These are phyloP conservation scores for Stramonita haemastoma DNA, from an alignment of 2,888 invertebrate species.

Conservation along the genomic window DNA sequence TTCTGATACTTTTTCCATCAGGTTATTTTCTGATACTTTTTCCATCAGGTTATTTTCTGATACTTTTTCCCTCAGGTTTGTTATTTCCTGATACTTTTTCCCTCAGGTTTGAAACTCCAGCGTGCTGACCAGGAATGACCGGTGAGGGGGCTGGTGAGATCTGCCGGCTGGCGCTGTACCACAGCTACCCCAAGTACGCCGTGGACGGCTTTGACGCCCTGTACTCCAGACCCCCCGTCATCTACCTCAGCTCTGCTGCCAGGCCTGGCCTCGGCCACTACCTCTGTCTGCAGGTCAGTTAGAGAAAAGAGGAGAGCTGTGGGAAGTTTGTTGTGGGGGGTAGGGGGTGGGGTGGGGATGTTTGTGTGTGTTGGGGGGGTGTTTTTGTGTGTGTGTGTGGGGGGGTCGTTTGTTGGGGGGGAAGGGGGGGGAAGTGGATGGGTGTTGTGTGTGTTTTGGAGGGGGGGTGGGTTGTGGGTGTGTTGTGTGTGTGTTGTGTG, in stretches of 20 bases:
- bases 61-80: slow-evolving; percentile 81
- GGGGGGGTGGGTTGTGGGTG: too few species aligned
- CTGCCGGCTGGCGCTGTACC: slow-evolving; percentile 87
- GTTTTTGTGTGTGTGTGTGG: too few species aligned
- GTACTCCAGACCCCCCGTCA: slow-evolving; percentile 87
- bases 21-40: too few species aligned
- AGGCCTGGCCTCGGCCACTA: slow-evolving; percentile 75
- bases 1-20: slow-evolving; percentile 71
- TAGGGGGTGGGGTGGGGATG: too few species aligned
- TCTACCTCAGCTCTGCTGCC: slow-evolving; percentile 78
- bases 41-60: too few species aligned
- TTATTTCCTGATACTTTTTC: not conserved
- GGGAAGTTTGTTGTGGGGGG: too few species aligned
- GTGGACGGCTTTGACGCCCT: slow-evolving; percentile 91
- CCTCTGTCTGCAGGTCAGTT: slow-evolving; percentile 73
- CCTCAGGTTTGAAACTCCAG: slow-evolving; percentile 88
- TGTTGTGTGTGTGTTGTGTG: too few species aligned
- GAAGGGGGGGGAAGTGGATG: too few species aligned
- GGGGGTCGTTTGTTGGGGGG: too few species aligned
- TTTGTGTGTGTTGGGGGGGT: too few species aligned
- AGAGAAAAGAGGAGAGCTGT: slow-evolving; percentile 10
- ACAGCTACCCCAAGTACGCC: slow-evolving; percentile 88
- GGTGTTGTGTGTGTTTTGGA: too few species aligned
- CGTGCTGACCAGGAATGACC: slow-evolving; percentile 90
- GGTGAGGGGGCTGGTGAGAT: slow-evolving; percentile 90